These are phyloP conservation scores for Dromiciops gliroides DNA, from an alignment of 2,113 vertebrate species.

Conservation along the genomic window DNA sequence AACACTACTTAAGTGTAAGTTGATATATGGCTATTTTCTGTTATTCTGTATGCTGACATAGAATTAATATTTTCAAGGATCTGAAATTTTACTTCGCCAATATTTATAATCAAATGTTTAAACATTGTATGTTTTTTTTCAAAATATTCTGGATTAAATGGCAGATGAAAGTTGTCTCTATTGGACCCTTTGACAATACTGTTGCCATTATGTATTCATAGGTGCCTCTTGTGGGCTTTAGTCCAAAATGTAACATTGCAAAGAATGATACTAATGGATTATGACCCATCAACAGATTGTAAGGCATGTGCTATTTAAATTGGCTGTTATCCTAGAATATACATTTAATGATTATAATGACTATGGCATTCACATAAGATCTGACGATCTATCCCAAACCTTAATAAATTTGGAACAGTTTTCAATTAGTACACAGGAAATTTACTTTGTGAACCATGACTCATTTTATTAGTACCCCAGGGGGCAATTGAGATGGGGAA, in stretches of 20 bases:
- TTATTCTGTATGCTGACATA: background rate
- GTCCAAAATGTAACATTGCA: constrained; percentile 41
- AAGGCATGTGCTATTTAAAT: constrained; percentile 42
- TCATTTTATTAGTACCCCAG: constrained; percentile 75
- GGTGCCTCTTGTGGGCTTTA: constrained; percentile 34
- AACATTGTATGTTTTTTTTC: background rate
- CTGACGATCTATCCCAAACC: constrained; percentile 67
- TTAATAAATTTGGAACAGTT: constrained; percentile 77
- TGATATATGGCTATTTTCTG: background rate
- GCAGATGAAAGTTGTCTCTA: constrained; percentile 29
- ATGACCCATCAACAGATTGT: background rate
- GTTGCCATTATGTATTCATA: background rate
- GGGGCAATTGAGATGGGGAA: constrained; percentile 75
- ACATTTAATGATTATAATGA: constrained; percentile 46
- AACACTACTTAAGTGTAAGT: background rate
- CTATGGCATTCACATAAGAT: constrained; percentile 54
- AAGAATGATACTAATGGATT: constrained; percentile 37
- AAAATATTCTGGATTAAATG: background rate
- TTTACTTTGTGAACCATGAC: constrained; percentile 78
- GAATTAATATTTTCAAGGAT: background rate
- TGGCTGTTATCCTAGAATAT: constrained; percentile 61
- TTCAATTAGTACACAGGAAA: constrained; percentile 81
- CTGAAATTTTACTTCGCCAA: background rate
- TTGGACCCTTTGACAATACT: background rate
- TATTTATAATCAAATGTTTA: background rate